phyloP scores from a whole-genome alignment of 1,140 invertebrate genomes.

The Drosophila tropicalis region DNA sequence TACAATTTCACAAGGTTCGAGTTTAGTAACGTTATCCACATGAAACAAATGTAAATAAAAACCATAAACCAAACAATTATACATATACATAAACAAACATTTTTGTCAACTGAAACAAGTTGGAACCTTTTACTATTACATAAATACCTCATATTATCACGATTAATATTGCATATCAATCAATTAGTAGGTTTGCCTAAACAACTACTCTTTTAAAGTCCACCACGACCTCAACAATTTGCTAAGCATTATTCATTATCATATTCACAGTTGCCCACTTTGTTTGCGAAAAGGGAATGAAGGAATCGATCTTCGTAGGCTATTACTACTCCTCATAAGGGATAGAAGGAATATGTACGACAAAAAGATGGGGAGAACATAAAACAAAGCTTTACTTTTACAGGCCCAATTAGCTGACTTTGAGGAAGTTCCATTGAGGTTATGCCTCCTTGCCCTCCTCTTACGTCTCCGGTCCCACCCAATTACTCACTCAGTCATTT shows the following conservation, averaged over 20 bases:
- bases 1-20: no score
- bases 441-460: constrained; percentile 5
- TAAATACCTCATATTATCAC: no score
- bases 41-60: no score
- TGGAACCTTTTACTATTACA: no score
- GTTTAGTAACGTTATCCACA: no score
- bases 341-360: background rate
- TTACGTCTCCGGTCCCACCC: background rate
- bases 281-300: background rate
- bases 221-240: constrained; percentile 7
- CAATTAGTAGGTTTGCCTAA: background rate
- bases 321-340: background rate
- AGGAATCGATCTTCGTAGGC: background rate
- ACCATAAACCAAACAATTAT: no score
- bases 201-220: background rate
- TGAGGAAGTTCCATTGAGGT: constrained; percentile 53
- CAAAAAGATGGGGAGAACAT: constrained; percentile 38
- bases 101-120: no score
- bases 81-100: no score
- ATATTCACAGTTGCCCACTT: constrained; percentile 4
- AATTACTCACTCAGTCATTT: constrained; percentile 48
- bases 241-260: constrained; percentile 10
- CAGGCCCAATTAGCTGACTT: constrained; percentile 71
- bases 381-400: constrained; percentile 40
- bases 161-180: background rate